Percentiles rank a stretch among this genome's conserved stretches.
phyloP scores from a whole-genome alignment of 2,797 vertebrate species.

The Enteromius treurensis region DNA sequence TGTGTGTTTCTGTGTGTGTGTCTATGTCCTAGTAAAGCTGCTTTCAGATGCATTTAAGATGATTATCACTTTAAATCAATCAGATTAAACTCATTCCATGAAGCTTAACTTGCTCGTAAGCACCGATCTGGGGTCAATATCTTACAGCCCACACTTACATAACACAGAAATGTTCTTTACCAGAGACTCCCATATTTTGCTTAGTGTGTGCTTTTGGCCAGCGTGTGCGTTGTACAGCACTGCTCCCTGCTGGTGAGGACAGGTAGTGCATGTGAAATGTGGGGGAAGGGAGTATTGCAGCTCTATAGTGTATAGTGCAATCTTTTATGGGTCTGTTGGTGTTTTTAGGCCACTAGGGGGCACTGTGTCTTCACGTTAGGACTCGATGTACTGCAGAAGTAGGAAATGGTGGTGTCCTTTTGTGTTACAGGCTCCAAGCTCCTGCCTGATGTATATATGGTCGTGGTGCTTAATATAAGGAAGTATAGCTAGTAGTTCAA shows the following conservation, averaged over 20 bases:
- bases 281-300: slow-evolving; percentile 34
- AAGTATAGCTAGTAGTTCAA: neutral
- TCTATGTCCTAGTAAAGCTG: slow-evolving; percentile 62
- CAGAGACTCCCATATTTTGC: neutral
- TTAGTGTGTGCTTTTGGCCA: slow-evolving; percentile 21
- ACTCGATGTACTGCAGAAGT: neutral
- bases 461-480: neutral
- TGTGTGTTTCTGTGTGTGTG: no score
- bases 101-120: slow-evolving; percentile 18
- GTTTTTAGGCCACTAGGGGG: slow-evolving; percentile 76
- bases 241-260: slow-evolving; percentile 76
- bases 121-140: slow-evolving; percentile 17
- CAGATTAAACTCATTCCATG: slow-evolving; percentile 60
- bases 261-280: slow-evolving; percentile 56
- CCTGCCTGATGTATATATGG: neutral
- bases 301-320: slow-evolving; percentile 47
- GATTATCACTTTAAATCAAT: slow-evolving; percentile 75
- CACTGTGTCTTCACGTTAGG: slow-evolving; percentile 75
- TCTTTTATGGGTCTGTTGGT: slow-evolving; percentile 29
- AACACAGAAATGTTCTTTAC: neutral
- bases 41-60: slow-evolving; percentile 72
- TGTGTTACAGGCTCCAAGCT: slow-evolving; percentile 6
- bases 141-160: neutral
- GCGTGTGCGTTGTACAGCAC: slow-evolving; percentile 65
- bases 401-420: slow-evolving; percentile 39